phyloP scores from a whole-genome alignment of 2,113 vertebrate genomes.

The Nycticryphes semicollaris region DNA sequence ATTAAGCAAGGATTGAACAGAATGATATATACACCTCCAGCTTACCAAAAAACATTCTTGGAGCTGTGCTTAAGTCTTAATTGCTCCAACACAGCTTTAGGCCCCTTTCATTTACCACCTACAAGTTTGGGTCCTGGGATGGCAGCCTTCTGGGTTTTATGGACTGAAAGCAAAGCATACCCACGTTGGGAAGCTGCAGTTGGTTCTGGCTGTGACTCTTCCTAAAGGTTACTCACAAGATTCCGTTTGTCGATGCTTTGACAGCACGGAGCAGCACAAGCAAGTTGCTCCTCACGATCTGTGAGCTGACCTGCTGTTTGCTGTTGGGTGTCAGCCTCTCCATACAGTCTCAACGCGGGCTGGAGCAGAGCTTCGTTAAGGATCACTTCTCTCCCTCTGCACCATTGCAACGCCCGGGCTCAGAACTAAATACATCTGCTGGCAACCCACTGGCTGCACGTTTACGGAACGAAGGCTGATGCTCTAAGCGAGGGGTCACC shows the following conservation, averaged over 20 bases:
- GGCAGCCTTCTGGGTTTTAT: background rate
- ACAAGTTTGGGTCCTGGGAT: background rate
- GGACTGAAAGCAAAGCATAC: background rate
- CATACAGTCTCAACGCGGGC: background rate
- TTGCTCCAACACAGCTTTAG: background rate
- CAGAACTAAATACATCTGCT: background rate
- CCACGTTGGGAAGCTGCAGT: fast-evolving
- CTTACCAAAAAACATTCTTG: background rate
- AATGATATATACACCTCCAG: background rate
- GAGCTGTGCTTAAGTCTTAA: background rate
- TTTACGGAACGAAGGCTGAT: background rate
- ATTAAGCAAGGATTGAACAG: background rate
- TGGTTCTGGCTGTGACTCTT: background rate
- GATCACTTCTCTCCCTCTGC: background rate
- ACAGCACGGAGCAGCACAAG: background rate
- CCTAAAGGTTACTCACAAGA: background rate
- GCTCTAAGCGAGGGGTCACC: constrained; percentile 11
- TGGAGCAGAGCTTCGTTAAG: background rate
- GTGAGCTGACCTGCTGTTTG: background rate
- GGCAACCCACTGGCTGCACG: background rate
- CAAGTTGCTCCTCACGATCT: background rate
- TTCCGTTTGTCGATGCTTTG: background rate
- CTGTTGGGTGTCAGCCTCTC: background rate
- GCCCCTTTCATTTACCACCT: background rate
- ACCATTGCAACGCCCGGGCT: background rate